A percentile compares a stretch with the other conserved stretches of the same genome.
These are phyloP conservation scores for Chydorus sphaericus DNA, from an alignment of 2,888 invertebrate genomes.

Conservation along the genomic window DNA sequence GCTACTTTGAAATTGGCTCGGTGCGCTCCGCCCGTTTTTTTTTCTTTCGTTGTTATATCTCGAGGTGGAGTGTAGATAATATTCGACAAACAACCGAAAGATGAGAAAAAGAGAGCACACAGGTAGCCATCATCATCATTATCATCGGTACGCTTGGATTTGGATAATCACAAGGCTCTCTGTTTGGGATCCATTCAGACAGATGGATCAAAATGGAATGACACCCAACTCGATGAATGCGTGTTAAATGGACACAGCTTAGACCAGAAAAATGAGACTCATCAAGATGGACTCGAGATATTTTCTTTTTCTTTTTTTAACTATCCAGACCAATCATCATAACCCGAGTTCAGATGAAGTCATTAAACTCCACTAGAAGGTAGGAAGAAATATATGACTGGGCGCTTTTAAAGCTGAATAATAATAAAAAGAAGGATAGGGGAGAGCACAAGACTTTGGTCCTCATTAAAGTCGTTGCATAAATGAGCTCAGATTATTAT, in stretches of 20 bases:
- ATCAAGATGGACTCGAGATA: too few species aligned
- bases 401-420: constrained; percentile 1
- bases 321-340: not conserved
- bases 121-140: constrained; percentile 5
- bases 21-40: not conserved
- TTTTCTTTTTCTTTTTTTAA: not conserved
- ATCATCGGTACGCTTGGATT: not conserved
- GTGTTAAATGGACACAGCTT: too few species aligned
- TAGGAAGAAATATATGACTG: not conserved
- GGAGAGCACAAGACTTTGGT: not conserved
- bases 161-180: not conserved
- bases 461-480: constrained; percentile 6
- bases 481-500: constrained; percentile 8
- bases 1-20: not conserved
- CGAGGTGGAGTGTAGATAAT: not conserved
- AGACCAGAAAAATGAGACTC: too few species aligned
- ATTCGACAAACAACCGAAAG: constrained; percentile 8
- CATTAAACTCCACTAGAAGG: not conserved
- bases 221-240: too few species aligned
- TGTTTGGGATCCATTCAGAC: too few species aligned
- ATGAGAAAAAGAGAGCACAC: too few species aligned
- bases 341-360: not conserved
- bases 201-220: too few species aligned
- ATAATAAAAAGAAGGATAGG: not conserved
- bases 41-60: not conserved